Percentiles rank a stretch among this genome's conserved stretches.
Conservation (phyloP, 2,888 invertebrate species). For the Phengaris alcon region DNA sequence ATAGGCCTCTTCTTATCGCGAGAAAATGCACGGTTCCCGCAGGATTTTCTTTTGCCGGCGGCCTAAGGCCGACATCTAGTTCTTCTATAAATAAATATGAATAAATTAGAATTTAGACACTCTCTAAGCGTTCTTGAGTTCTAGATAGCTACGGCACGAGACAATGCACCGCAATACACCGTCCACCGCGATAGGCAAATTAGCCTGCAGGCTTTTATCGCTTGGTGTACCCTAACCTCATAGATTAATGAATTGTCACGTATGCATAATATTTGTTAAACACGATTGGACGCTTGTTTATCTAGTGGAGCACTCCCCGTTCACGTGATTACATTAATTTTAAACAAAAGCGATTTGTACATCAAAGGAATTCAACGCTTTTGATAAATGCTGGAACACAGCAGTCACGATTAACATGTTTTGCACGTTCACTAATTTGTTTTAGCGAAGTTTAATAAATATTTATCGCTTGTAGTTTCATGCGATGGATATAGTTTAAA, state of each 20-base stretch:
- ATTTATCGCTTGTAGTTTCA: slow-evolving; percentile 16
- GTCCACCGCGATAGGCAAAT: not conserved
- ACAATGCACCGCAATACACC: not conserved
- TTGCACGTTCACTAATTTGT: slow-evolving; percentile 8
- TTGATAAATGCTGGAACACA: slow-evolving; percentile 21
- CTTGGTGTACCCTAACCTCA: not conserved
- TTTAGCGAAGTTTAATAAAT: slow-evolving; percentile 9
- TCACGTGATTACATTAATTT: slow-evolving; percentile 16
- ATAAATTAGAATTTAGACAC: not conserved
- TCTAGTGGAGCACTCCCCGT: not conserved
- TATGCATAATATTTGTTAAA: slow-evolving; percentile 15
- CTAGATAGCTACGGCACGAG: not conserved
- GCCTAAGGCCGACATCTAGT: too few species aligned
- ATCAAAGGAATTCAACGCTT: slow-evolving; percentile 25
- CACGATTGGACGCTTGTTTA: slow-evolving; percentile 11
- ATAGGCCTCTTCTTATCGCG: too few species aligned
- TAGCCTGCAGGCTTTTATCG: not conserved
- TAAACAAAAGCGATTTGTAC: slow-evolving; percentile 22
- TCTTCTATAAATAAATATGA: too few species aligned
- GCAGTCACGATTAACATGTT: slow-evolving; percentile 20
- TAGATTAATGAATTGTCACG: slow-evolving; percentile 12
- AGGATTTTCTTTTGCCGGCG: not conserved
- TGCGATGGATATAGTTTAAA: not conserved
- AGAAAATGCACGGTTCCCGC: too few species aligned
- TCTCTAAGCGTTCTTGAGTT: not conserved